phyloP scores from a whole-genome alignment of 2,797 vertebrate species.

The Acanthopagrus latus region DNA sequence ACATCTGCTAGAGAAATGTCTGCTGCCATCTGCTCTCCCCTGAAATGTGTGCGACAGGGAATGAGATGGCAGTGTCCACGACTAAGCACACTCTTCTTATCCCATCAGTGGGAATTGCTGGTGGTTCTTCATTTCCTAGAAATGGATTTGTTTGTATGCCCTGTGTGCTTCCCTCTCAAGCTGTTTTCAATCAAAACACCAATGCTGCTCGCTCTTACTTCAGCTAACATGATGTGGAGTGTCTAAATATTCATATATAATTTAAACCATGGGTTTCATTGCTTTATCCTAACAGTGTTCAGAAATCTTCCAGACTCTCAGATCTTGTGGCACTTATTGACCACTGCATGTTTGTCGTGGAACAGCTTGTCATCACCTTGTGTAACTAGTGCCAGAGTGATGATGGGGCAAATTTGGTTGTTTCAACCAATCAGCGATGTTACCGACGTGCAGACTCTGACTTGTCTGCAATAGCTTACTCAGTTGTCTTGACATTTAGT shows the following conservation, averaged over 20 bases:
- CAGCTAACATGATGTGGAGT: background rate
- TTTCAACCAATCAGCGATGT: background rate
- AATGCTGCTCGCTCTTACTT: background rate
- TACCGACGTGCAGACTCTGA: background rate
- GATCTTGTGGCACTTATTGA: background rate
- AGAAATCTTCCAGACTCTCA: background rate
- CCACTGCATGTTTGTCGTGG: background rate
- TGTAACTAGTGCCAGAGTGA: background rate
- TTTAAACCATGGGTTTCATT: background rate
- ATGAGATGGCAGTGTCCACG: background rate
- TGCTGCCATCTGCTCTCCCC: conserved; percentile 35
- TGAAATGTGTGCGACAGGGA: conserved; percentile 26
- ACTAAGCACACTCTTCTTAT: conserved; percentile 10
- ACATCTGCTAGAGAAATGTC: conserved; percentile 13
- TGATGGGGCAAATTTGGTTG: background rate
- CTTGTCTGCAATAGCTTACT: background rate
- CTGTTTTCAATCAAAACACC: conserved; percentile 6
- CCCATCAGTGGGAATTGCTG: background rate
- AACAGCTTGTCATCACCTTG: background rate
- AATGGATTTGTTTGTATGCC: conserved; percentile 15
- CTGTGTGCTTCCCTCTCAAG: background rate
- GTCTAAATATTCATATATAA: background rate
- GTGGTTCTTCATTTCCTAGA: conserved; percentile 14
- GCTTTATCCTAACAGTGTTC: background rate
- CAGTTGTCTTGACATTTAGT: background rate